phyloP scores from a whole-genome alignment of 1,140 invertebrate genomes.

The Cryptotermes secundus region DNA sequence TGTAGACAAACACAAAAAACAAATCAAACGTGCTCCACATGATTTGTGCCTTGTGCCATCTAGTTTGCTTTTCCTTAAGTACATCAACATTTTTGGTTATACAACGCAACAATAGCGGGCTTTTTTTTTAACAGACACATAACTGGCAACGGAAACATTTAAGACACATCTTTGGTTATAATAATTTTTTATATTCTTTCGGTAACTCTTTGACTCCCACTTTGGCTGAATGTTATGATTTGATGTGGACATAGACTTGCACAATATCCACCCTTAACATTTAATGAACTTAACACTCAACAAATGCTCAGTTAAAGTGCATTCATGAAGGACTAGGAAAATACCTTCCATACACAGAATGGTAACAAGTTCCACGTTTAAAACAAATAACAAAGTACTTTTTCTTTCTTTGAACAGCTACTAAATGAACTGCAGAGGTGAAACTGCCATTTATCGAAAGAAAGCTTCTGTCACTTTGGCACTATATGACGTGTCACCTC shows the following conservation, averaged over 20 bases:
- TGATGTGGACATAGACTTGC: neutral
- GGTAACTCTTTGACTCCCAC: constrained; percentile 22
- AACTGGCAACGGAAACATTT: constrained; percentile 29
- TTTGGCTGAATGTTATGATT: constrained; percentile 11
- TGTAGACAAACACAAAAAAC: neutral
- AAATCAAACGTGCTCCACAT: constrained; percentile 18
- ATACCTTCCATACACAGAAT: constrained; percentile 14
- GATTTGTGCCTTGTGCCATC: constrained; percentile 6
- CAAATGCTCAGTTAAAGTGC: constrained; percentile 5
- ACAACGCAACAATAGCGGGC: constrained; percentile 22
- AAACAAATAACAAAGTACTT: constrained; percentile 20
- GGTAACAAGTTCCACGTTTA: constrained; percentile 18
- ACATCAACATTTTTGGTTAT: constrained; percentile 22
- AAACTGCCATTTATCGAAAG: neutral
- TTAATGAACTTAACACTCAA: constrained; percentile 24
- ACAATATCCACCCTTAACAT: neutral
- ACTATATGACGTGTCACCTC: neutral
- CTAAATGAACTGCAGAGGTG: neutral
- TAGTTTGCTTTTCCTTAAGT: constrained; percentile 23
- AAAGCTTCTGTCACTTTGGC: neutral
- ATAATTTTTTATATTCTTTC: constrained; percentile 18
- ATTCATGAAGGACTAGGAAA: constrained; percentile 26
- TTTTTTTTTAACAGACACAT: constrained; percentile 16
- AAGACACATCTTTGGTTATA: constrained; percentile 34
- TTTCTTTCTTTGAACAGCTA: neutral